Percentiles rank a stretch among this genome's conserved stretches.
These are phyloP conservation scores for Bombycilla garrulus DNA, from an alignment of 2,113 vertebrate genomes.

Conservation along the genomic window DNA sequence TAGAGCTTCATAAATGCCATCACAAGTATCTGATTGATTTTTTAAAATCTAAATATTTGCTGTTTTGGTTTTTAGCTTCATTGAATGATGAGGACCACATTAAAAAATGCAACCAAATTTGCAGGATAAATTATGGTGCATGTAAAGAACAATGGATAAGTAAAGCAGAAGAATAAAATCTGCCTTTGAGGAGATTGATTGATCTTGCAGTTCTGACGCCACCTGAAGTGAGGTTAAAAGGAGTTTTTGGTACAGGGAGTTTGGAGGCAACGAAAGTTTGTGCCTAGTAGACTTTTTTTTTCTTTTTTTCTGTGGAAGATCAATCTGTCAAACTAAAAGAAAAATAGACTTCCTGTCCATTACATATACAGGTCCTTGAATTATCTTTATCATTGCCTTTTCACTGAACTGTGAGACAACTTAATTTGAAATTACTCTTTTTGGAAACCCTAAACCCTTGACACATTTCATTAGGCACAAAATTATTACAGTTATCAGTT, in stretches of 20 bases:
- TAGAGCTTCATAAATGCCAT: background rate
- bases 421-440: constrained; percentile 65
- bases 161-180: constrained; percentile 27
- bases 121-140: background rate
- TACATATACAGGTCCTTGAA: constrained; percentile 53
- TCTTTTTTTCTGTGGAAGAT: background rate
- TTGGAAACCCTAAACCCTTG: constrained; percentile 57
- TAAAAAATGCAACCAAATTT: background rate
- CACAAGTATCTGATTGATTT: background rate
- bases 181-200: background rate
- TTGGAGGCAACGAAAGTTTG: constrained; percentile 39
- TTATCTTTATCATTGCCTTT: constrained; percentile 57
- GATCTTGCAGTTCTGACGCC: background rate
- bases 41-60: background rate
- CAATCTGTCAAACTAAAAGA: constrained; percentile 57
- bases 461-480: constrained; percentile 69
- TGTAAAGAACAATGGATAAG: background rate
- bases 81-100: background rate
- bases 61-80: background rate
- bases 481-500: constrained; percentile 72
- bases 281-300: background rate
- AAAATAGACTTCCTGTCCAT: constrained; percentile 63
- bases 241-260: background rate
- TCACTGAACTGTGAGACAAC: constrained; percentile 57
- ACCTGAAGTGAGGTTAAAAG: background rate